Evolutionary conservation across 2,888 invertebrate genomes (phyloP), one percentile per base, ranked within the genome.

Genomic region (Cosmorhoe ocellata): DNA sequence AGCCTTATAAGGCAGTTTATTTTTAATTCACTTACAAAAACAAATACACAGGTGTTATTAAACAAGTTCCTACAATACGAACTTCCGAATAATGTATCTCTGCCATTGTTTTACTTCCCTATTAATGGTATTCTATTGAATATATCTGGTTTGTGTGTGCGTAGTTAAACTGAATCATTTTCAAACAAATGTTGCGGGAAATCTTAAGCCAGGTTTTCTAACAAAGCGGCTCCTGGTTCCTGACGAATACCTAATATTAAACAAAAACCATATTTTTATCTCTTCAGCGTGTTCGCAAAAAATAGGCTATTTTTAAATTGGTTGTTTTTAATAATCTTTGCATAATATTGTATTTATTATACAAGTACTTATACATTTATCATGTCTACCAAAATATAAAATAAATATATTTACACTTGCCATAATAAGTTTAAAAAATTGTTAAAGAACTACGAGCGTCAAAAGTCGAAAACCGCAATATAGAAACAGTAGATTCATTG

Each of bases 61-160:
- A 18, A 18, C 18, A 28, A 28, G 45, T 27, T 9, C 30, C 11
- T 31, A 36, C 24, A 30, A 24, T 26, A 18, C 10, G 12, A 24
- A 6, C 47, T 47, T 52, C 47, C 47, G 47, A 43, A 39, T 47
- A 30, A 14, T 12, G 45, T 44, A 45, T 43, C 34, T 45, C 40
- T 40, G 42, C 56, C 33, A 61, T 58, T 61, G 60, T 61, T 43
- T 36, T 6, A 44, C 53, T 55, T 58, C 58, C 59, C 43, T 40
- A 42, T 54, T 8, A 39, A 36, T 44, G 39, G 18, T 48, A 55
- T 53, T 51, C 52, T 42, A 52, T 54, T 58, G 39, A 55, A 58
- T 54, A 38, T 22, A 3, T 12, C 4, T 24, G 13, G 14, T 33
- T 28, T 34, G 42, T 32, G n/a, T 44, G 28, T 36, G 40, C n/a